These are phyloP conservation scores for Drosophila murphyi DNA, from an alignment of 1,140 invertebrate species.

Conservation along the genomic window DNA sequence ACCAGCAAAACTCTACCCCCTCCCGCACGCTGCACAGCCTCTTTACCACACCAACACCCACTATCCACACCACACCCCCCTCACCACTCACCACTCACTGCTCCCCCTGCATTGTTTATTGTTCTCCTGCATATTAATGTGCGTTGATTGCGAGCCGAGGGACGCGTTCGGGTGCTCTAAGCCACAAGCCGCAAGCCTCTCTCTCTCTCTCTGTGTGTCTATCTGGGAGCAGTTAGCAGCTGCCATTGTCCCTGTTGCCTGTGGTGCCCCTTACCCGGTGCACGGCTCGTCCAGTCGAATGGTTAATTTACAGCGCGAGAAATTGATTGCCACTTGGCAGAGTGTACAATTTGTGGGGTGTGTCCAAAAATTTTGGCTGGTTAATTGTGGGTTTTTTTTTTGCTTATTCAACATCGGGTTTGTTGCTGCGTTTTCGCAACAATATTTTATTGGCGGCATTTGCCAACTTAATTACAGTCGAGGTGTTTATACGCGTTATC, in stretches of 20 bases:
- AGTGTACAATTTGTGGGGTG: slow-evolving; percentile 59
- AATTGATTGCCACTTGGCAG: slow-evolving; percentile 73
- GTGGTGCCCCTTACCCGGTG: slow-evolving; percentile 1
- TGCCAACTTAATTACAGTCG: slow-evolving; percentile 45
- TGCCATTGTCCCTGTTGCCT: slow-evolving; percentile 55
- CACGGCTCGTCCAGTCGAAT: slow-evolving; percentile 22
- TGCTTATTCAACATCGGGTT: slow-evolving; percentile 13
- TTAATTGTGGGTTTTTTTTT: slow-evolving; percentile 63
- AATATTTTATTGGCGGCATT: slow-evolving; percentile 34
- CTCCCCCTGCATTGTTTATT: slow-evolving; percentile 73
- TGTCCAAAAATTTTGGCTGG: slow-evolving; percentile 45
- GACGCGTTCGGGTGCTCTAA: slow-evolving; percentile 26
- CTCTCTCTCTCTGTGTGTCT: not conserved
- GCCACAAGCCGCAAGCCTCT: slow-evolving; percentile 26
- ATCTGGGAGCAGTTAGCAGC: slow-evolving; percentile 69
- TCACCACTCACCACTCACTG: slow-evolving; percentile 6
- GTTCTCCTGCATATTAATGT: slow-evolving; percentile 84
- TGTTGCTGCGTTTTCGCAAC: slow-evolving; percentile 16
- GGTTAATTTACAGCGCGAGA: slow-evolving; percentile 81
- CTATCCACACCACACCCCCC: not conserved
- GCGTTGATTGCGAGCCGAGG: slow-evolving; percentile 73
- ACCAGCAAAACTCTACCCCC: slow-evolving; percentile 18
- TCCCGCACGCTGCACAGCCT: not conserved
- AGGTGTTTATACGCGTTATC: slow-evolving; percentile 26
- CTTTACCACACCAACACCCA: not conserved